Conservation (phyloP, 2,797 vertebrate genomes). For the Enteromius unitaeniatus region DNA sequence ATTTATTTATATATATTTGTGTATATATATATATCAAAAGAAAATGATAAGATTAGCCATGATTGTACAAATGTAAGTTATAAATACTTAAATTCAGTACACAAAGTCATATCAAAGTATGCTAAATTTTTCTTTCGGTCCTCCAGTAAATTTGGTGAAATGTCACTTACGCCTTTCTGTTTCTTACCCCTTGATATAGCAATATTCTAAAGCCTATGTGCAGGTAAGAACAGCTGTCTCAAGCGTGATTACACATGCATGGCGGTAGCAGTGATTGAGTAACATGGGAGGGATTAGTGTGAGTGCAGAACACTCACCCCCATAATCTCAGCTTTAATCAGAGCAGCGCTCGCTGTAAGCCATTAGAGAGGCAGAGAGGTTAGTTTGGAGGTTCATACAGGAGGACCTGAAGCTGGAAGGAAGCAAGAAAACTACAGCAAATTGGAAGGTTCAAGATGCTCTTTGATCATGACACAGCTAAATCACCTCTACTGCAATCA, state of each 20-base stretch:
- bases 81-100: no score
- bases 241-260: background rate
- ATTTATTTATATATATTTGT: no score
- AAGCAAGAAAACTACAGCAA: slow-evolving; percentile 33
- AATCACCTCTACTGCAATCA: slow-evolving; percentile 43
- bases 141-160: no score
- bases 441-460: slow-evolving; percentile 36
- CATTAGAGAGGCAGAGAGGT: slow-evolving; percentile 29
- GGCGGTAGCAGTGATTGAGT: background rate
- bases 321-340: slow-evolving; percentile 52
- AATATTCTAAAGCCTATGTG: background rate
- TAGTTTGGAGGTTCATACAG: slow-evolving; percentile 14
- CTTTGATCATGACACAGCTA: slow-evolving; percentile 41
- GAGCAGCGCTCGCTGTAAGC: slow-evolving; percentile 2
- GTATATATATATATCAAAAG: no score
- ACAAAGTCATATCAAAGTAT: no score
- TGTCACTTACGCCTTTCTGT: no score
- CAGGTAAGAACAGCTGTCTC: background rate
- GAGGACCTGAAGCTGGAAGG: slow-evolving; percentile 14
- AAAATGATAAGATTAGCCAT: no score
- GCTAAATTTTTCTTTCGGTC: no score
- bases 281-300: slow-evolving; percentile 24
- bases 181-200: background rate
- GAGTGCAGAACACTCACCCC: slow-evolving; percentile 28
- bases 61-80: no score